Conservation (phyloP, 2,113 vertebrate genomes). For the Helogale parvula region DNA sequence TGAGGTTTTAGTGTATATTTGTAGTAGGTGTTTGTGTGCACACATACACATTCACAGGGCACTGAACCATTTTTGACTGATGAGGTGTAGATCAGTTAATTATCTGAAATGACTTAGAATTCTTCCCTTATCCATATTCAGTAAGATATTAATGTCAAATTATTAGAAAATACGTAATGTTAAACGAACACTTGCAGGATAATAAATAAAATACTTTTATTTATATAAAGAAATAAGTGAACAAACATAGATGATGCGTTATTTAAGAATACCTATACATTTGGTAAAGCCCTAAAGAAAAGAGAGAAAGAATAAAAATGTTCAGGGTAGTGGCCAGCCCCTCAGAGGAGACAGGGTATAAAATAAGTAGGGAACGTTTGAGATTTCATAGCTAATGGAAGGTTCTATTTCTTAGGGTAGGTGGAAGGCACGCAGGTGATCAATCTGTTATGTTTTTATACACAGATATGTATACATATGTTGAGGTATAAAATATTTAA, state of each 20-base stretch:
- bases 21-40: neutral
- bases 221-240: neutral
- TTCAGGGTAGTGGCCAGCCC: neutral
- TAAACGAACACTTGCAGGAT: neutral
- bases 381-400: neutral
- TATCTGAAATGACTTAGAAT: conserved; percentile 15
- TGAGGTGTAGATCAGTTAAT: conserved; percentile 15
- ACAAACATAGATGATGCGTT: neutral
- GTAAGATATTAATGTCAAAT: neutral
- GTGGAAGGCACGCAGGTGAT: neutral
- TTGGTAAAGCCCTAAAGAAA: neutral
- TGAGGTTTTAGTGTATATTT: neutral
- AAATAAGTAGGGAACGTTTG: neutral
- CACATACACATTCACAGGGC: neutral
- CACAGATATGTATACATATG: neutral
- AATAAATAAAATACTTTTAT: neutral
- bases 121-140: conserved; percentile 15
- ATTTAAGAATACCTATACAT: neutral
- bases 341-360: neutral
- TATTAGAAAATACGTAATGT: neutral
- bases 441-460: neutral
- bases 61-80: neutral
- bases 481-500: neutral
- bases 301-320: neutral
- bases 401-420: neutral